phyloP scores from a whole-genome alignment of 2,113 vertebrate species.

The Hoplias malabaricus region DNA sequence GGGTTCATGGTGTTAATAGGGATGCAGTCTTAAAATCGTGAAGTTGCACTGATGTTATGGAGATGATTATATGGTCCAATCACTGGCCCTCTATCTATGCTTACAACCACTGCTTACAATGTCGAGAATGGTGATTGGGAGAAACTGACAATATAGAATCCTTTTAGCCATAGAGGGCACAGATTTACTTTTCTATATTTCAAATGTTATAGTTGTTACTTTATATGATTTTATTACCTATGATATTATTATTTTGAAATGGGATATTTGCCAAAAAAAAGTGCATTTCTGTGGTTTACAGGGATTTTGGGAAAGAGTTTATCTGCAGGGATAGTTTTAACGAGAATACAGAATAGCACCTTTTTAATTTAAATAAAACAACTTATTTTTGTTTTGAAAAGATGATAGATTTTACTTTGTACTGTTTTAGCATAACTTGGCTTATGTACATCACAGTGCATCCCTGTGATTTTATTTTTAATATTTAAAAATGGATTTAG shows the following conservation, averaged over 20 bases:
- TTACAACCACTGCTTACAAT: conserved; percentile 5
- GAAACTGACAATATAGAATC: not conserved
- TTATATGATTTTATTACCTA: not conserved
- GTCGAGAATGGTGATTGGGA: not conserved
- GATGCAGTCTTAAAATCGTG: not conserved
- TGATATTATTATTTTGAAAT: not conserved
- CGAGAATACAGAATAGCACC: not conserved
- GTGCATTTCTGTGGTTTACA: conserved; percentile 5
- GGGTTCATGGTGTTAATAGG: not conserved
- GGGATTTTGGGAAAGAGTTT: not conserved
- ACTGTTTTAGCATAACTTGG: too few relatives aligned
- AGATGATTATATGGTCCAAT: not conserved
- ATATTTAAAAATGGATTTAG: not conserved
- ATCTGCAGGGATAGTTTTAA: not conserved
- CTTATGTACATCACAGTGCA: too few relatives aligned
- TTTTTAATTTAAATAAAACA: not conserved
- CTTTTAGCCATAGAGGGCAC: not conserved
- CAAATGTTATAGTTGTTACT: not conserved
- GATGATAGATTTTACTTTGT: not conserved
- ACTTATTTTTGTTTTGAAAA: not conserved
- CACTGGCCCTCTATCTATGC: not conserved
- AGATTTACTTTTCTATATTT: not conserved
- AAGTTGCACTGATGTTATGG: not conserved
- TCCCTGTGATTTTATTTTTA: not conserved
- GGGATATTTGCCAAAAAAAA: not conserved